Conservation (phyloP, 2,888 invertebrate genomes). For the Ptychoptera contaminata region DNA sequence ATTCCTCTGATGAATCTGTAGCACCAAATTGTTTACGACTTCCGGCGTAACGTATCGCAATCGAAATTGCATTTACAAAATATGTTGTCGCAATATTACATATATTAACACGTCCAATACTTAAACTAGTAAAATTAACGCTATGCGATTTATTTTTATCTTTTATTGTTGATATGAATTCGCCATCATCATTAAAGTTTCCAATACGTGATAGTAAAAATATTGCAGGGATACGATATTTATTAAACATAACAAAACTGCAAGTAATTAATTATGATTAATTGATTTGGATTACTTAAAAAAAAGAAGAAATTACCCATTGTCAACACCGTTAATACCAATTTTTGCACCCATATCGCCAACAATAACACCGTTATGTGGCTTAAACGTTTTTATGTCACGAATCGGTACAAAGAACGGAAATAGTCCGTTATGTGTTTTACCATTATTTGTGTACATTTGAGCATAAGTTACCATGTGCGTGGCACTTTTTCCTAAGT, state of each 20-base stretch:
- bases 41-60: slow-evolving; percentile 75
- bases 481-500: slow-evolving; percentile 63
- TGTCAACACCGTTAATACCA: slow-evolving; percentile 83
- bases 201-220: slow-evolving; percentile 71
- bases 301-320: slow-evolving; percentile 46
- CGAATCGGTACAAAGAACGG: slow-evolving; percentile 78
- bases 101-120: slow-evolving; percentile 69
- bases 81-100: slow-evolving; percentile 42
- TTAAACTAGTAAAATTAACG: slow-evolving; percentile 66
- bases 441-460: slow-evolving; percentile 60
- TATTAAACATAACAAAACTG: slow-evolving; percentile 59
- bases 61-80: slow-evolving; percentile 57
- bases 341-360: slow-evolving; percentile 90
- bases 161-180: slow-evolving; percentile 62
- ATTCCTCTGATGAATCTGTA: slow-evolving; percentile 44
- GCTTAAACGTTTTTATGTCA: slow-evolving; percentile 50
- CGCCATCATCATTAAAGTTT: slow-evolving; percentile 70
- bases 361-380: slow-evolving; percentile 64
- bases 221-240: slow-evolving; percentile 64
- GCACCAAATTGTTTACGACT: slow-evolving; percentile 81
- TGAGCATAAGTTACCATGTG: slow-evolving; percentile 82
- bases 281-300: not conserved
- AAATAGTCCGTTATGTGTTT: slow-evolving; percentile 64
- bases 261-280: slow-evolving; percentile 7
- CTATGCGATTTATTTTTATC: slow-evolving; percentile 76